Percentiles rank a stretch among this genome's conserved stretches.
phyloP scores from a whole-genome alignment of 1,140 invertebrate genomes.

The Ips typographus region DNA sequence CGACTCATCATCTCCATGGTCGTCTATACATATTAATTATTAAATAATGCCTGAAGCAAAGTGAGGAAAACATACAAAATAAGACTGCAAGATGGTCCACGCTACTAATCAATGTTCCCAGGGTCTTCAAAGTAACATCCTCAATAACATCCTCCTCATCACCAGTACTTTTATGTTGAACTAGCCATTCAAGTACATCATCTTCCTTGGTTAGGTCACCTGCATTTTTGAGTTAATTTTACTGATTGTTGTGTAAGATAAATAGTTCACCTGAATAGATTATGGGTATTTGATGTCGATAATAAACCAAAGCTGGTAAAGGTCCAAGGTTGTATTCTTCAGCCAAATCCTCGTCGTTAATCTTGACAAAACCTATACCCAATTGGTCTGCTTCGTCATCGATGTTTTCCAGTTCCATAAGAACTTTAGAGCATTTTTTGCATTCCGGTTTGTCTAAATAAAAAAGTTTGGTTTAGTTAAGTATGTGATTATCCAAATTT shows the following conservation, averaged over 20 bases:
- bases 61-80: slow-evolving; percentile 72
- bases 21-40: slow-evolving; percentile 42
- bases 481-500: not conserved
- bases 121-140: slow-evolving; percentile 85
- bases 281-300: slow-evolving; percentile 91
- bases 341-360: slow-evolving; percentile 86
- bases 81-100: slow-evolving; percentile 90
- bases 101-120: slow-evolving; percentile 84
- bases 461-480: not conserved
- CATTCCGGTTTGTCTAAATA: slow-evolving; percentile 85
- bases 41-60: not conserved
- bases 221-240: slow-evolving; percentile 52
- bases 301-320: slow-evolving; percentile 88
- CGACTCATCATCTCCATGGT: slow-evolving; percentile 81
- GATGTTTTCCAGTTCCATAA: slow-evolving; percentile 91
- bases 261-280: slow-evolving; percentile 81
- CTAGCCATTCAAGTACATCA: slow-evolving; percentile 90
- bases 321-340: slow-evolving; percentile 90
- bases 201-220: slow-evolving; percentile 89
- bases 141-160: slow-evolving; percentile 93
- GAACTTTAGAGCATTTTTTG: slow-evolving; percentile 86
- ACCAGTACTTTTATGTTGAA: slow-evolving; percentile 88
- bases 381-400: slow-evolving; percentile 95
- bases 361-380: slow-evolving; percentile 93
- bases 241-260: not conserved